These are phyloP conservation scores for Hetaerina americana DNA, from an alignment of 1,140 invertebrate genomes.

Conservation along the genomic window DNA sequence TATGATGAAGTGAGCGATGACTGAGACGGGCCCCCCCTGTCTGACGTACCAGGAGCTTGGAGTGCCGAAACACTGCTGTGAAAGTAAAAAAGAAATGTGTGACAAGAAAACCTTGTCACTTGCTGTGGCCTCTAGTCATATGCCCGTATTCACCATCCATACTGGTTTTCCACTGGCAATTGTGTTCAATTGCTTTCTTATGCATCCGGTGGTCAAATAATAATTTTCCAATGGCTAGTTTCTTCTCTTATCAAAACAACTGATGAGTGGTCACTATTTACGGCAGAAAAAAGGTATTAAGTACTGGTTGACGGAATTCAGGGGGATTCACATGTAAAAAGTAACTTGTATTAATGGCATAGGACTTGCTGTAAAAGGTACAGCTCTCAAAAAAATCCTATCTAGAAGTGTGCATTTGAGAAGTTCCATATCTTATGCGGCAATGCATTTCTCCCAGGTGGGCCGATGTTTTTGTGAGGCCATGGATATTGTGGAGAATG, in stretches of 20 bases:
- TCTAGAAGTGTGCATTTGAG: neutral
- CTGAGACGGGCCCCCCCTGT: slow-evolving; percentile 17
- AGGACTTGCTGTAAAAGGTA: no score
- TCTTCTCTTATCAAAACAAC: neutral
- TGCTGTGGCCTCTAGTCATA: neutral
- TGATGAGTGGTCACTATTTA: neutral
- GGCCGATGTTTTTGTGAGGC: neutral
- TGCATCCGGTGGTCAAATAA: neutral
- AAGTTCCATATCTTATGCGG: neutral
- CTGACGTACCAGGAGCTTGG: slow-evolving; percentile 1
- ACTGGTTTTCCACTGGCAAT: no score
- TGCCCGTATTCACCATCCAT: no score
- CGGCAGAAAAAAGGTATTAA: neutral
- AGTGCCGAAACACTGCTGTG: neutral
- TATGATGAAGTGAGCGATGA: slow-evolving; percentile 42
- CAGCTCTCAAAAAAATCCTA: no score
- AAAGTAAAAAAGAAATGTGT: no score
- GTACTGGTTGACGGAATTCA: neutral
- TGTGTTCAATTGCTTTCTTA: neutral
- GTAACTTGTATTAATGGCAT: no score
- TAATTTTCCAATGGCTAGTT: neutral
- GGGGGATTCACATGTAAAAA: neutral
- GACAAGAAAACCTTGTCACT: neutral
- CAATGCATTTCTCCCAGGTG: neutral
- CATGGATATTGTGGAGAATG: neutral